Evolutionary conservation across 2,888 invertebrate species (phyloP).

Genomic region (Diarsia brunnea): DNA sequence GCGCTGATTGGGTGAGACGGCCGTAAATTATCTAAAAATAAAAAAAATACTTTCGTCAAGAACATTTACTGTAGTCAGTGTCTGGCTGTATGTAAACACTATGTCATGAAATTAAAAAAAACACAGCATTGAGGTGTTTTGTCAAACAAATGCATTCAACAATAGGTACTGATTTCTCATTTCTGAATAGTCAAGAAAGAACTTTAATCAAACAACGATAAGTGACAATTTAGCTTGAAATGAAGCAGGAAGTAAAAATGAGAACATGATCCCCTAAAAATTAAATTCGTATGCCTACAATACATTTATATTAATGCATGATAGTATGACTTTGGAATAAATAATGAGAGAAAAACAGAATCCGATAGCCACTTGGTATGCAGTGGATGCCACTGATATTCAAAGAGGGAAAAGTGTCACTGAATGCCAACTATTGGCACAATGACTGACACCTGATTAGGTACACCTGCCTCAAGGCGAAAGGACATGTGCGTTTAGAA

Average conservation of each 20-base stretch:
- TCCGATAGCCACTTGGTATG: slow-evolving; percentile 51
- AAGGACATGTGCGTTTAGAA: slow-evolving; percentile 3
- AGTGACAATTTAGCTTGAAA: slow-evolving; percentile 1
- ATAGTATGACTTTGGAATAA: slow-evolving; percentile 54
- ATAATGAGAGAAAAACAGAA: slow-evolving; percentile 67
- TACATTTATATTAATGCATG: slow-evolving; percentile 57
- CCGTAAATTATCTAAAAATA: slow-evolving; percentile 48
- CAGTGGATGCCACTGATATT: slow-evolving; percentile 39
- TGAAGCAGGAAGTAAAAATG: slow-evolving; percentile 53
- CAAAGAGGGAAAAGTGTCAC: slow-evolving; percentile 63
- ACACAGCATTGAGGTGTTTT: background rate
- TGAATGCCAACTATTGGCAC: slow-evolving; percentile 64
- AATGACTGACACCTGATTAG: slow-evolving; percentile 58
- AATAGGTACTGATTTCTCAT: background rate
- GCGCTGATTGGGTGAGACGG: background rate
- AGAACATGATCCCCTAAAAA: slow-evolving; percentile 49
- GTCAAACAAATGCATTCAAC: background rate
- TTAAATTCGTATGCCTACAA: slow-evolving; percentile 44
- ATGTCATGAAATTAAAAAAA: background rate
- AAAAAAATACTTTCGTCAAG: background rate
- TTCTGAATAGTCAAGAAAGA: background rate
- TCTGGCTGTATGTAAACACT: background rate
- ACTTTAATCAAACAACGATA: background rate
- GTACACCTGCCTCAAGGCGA: slow-evolving; percentile 43
- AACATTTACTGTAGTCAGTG: background rate